Base-by-base conservation (phyloP, 2,888 invertebrate species). In the Cryptocheilus praepositus region DNA sequence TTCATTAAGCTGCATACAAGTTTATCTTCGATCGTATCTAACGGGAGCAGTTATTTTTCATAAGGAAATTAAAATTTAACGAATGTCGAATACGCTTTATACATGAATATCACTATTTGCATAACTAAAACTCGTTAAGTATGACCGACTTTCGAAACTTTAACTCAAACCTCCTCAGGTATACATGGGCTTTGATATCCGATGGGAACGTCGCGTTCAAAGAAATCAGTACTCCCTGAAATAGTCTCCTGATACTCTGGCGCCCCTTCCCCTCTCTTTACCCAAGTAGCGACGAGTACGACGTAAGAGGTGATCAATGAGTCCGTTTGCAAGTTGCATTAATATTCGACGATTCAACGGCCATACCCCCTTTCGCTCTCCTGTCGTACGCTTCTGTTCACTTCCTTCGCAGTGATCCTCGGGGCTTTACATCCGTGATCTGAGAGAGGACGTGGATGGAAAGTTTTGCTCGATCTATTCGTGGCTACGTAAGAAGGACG, bases 181-280 rank as follows among this genome's bases (percentile, higher is more conserved):
- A 25, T 3, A 5, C 5, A 25, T 22, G 28, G 18, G 60, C 36
- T 54, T 60, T 11, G 18, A 25, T 51, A 45, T 44, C 62, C 71
- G 53, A 19, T 22, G 60, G 64, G 70, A 57, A 58, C 60, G 49
- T 68, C 61, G 66, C 59, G 49, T 56, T 63, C 73, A 69, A 73
- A 73, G 64, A 57, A 71, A 69, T 73, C 73, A 65, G 18, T 54
- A 25, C 53, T 25, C 22, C 15, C 53, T 46, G 61, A 68, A 71
- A 71, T 52, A 59, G 57, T 64, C 54, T 68, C 65, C 45, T 57
- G 67, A 61, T 59, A 13, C 2, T 65, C 62, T 43, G 18, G 55
- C 18, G 15, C 11, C 21, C 11, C 19, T 44, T 16, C 54, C 51
- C 3, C 36, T 57, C 49, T 3, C 36, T n/a, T 43, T 28, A 15